These are phyloP conservation scores for Manis javanica DNA, from an alignment of 2,797 vertebrate genomes.

Conservation along the genomic window DNA sequence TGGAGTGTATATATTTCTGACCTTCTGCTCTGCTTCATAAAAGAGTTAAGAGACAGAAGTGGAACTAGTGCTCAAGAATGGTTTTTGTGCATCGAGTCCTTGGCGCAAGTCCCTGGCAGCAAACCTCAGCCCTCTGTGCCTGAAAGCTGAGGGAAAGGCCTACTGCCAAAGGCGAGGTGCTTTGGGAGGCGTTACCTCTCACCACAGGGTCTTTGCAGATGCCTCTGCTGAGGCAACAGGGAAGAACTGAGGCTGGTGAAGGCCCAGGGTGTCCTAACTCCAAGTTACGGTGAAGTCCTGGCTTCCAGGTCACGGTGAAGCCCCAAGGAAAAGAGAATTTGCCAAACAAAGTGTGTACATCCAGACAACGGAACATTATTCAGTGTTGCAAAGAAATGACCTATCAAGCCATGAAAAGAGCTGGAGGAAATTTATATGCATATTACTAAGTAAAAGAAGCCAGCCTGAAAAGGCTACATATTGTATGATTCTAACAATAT, in stretches of 20 bases:
- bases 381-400: background rate
- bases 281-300: background rate
- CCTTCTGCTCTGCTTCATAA: conserved; percentile 23
- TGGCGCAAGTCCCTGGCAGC: background rate
- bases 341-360: background rate
- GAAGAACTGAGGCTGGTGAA: background rate
- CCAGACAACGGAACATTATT: background rate
- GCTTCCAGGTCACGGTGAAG: background rate
- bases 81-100: background rate
- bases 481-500: background rate
- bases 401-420: background rate
- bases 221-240: background rate
- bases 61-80: background rate
- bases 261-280: background rate
- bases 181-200: background rate
- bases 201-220: background rate
- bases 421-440: background rate
- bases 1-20: conserved; percentile 32
- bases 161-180: background rate
- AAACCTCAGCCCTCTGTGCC: background rate
- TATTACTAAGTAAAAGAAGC: background rate
- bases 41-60: background rate
- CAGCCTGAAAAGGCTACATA: background rate
- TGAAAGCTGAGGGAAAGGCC: background rate
- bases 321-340: background rate